Evolutionary conservation across 2,888 invertebrate species (phyloP).

Genomic region (Exephanes ischioxanthus): DNA sequence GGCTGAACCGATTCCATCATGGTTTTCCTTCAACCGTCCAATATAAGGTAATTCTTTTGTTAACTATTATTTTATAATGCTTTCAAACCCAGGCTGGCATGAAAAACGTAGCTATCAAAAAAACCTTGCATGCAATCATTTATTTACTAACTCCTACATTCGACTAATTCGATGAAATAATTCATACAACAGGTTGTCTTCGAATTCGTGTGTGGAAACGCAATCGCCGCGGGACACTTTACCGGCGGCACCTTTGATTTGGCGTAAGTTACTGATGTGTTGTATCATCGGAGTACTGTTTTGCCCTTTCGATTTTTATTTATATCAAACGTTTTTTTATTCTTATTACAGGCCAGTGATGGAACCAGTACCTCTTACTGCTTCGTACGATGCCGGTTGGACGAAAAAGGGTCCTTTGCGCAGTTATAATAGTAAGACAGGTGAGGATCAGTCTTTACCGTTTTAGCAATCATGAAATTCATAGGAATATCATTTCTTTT

Average conservation of each 20-base stretch:
- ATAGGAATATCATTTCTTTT: not conserved
- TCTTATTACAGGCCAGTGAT: not conserved
- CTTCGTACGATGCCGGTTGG: conserved; percentile 4
- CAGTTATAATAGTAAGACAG: conserved; percentile 1
- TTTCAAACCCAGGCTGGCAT: not conserved
- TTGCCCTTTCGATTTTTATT: conserved; percentile 4
- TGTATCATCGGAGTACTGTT: not conserved
- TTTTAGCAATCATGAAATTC: not conserved
- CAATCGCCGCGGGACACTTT: not conserved
- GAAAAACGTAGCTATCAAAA: not conserved
- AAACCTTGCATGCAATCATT: conserved; percentile 1
- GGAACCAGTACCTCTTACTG: not conserved
- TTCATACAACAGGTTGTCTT: not conserved
- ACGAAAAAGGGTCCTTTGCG: not conserved
- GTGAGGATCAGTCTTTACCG: not conserved
- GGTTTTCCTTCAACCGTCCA: not conserved
- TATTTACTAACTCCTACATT: conserved; percentile 1
- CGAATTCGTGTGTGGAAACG: not conserved
- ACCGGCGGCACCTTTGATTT: conserved; percentile 8
- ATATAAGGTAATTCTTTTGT: conserved; percentile 3
- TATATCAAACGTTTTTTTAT: conserved; percentile 11
- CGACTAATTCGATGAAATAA: not conserved
- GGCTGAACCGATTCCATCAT: conserved; percentile 12
- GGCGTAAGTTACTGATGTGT: no score
- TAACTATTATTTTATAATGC: conserved; percentile 4